Evolutionary conservation across 2,888 invertebrate species (phyloP), one percentile per base, ranked within the genome.

Genomic region (Tetragnatha montana): DNA sequence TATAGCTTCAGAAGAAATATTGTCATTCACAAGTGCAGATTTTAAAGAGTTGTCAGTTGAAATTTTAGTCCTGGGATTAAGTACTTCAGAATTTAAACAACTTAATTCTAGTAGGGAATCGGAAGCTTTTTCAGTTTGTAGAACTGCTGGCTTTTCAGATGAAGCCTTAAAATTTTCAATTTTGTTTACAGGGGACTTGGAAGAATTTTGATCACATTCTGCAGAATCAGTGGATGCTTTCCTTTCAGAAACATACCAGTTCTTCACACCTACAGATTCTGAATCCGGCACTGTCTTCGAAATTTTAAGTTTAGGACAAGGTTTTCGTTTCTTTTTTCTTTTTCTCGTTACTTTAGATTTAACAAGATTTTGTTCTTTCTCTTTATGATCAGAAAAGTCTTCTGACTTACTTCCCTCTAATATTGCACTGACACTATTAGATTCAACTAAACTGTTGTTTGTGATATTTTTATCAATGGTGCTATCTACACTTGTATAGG

Each of bases 281-380:
- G 71, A 14, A n/a, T 14, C 7, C 21, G 51, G 22, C 49, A 21
- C n/a, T 22, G 35, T 14, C 35, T 85, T 68, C 3, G 88, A 85
- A 70, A 89, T 81, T 78, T 89, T 89, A 76, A 89, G 50, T 81
- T 89, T 89, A 10, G 89, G 89, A 71, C 89, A 89, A 19, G 50
- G 60, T 49, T 81, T 87, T 0, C 14, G 51, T 8, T 47, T 83
- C 17, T 10, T n/a, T 35, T 12, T 75, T 51, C 35, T 22, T 71
- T 35, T 83, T 60, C 4, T 14, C 17, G 22, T 79, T 74, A 17
- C n/a, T 79, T 60, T 21, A 21, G 6, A 10, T 78, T 19, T 21
- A n/a, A 19, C 76, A 76, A 50, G n/a, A 35, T 7, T 6, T 49
- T 6, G 12, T 50, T 14, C 50, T 6, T n/a, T 7, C 50, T 1